These are phyloP conservation scores for Rhizoglyphus robini DNA, from an alignment of 1,140 invertebrate genomes.

Conservation along the genomic window DNA sequence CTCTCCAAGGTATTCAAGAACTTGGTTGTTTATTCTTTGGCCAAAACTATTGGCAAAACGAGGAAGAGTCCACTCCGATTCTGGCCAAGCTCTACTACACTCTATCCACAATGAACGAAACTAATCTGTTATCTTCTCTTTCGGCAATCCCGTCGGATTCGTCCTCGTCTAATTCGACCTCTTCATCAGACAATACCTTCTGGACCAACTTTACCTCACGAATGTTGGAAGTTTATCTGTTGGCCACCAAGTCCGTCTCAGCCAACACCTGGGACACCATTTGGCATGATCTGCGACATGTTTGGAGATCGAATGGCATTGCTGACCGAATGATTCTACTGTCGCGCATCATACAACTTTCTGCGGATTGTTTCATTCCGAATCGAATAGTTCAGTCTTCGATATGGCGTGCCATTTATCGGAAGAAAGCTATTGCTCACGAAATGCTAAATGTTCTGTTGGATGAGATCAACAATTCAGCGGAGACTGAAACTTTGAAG, in stretches of 20 bases:
- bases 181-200: constrained; percentile 4
- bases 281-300: background rate
- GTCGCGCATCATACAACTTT: constrained; percentile 2
- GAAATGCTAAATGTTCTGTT: constrained; percentile 11
- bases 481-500: background rate
- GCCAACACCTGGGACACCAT: constrained; percentile 2
- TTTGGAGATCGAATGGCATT: background rate
- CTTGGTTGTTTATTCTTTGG: constrained; percentile 15
- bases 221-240: constrained; percentile 4
- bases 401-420: constrained; percentile 11
- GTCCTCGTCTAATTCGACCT: background rate
- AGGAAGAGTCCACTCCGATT: constrained; percentile 17
- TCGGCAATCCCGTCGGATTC: background rate
- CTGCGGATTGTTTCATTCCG: constrained; percentile 12
- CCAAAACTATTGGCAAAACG: constrained; percentile 18
- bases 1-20: constrained; percentile 16
- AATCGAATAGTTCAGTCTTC: constrained; percentile 5
- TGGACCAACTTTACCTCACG: constrained; percentile 15
- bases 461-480: constrained; percentile 10
- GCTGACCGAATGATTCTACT: constrained; percentile 12
- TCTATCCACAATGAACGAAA: constrained; percentile 13
- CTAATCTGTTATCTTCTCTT: constrained; percentile 1
- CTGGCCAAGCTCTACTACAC: constrained; percentile 16
- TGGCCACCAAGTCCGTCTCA: background rate
- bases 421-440: background rate